Percentiles rank a stretch among this genome's conserved stretches.
Evolutionary conservation across 2,888 invertebrate species (phyloP).

Genomic region (Ceratothoa steindachneri): DNA sequence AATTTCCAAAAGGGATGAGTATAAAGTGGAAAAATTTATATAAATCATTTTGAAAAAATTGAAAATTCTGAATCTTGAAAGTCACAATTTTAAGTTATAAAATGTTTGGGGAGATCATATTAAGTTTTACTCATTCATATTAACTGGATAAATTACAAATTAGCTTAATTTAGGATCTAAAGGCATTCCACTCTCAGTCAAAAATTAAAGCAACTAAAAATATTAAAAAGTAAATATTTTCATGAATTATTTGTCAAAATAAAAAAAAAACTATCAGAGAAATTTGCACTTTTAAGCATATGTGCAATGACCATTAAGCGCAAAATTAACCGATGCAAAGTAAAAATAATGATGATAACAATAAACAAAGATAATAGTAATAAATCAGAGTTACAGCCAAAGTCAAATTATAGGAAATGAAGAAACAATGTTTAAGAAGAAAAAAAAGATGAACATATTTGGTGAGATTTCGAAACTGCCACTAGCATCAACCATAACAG

Average conservation of each 20-base stretch:
- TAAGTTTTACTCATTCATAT: no score
- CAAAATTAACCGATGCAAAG: slow-evolving; percentile 16
- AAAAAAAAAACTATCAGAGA: slow-evolving; percentile 9
- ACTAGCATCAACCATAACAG: no score
- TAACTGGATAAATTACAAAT: no score
- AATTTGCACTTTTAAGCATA: neutral
- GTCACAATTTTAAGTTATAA: no score
- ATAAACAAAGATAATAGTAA: neutral
- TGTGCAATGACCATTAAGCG: neutral
- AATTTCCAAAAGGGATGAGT: no score
- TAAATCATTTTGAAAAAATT: no score
- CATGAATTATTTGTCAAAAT: slow-evolving; percentile 20
- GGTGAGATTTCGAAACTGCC: neutral
- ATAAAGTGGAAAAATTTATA: no score
- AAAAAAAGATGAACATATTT: slow-evolving; percentile 7
- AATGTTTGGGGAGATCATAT: no score
- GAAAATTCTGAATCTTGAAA: no score
- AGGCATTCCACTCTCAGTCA: neutral
- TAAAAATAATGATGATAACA: slow-evolving; percentile 18
- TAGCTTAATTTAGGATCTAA: no score
- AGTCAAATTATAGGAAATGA: neutral
- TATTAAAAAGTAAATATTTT: neutral
- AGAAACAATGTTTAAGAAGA: slow-evolving; percentile 2
- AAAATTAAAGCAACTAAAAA: neutral
- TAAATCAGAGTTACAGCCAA: slow-evolving; percentile 9